phyloP scores from a whole-genome alignment of 35 echinoderm and acorn worm genomes.

The Amphiura filiformis region DNA sequence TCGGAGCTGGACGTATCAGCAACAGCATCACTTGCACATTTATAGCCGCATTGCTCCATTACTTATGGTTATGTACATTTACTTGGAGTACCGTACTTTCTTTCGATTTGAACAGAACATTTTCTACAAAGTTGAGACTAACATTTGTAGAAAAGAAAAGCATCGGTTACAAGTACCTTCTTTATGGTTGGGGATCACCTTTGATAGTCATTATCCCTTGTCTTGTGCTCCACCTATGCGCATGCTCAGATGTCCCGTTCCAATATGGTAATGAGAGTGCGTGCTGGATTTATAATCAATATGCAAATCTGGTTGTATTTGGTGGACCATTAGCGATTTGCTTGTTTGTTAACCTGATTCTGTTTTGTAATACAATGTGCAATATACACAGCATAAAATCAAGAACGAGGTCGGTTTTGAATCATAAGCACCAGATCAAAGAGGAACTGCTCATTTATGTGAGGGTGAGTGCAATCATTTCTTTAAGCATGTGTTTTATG shows the following conservation, averaged over 20 bases:
- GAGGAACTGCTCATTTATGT: conserved; percentile 21
- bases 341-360: background rate
- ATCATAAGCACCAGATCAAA: background rate
- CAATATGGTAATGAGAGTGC: conserved; percentile 5
- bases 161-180: background rate
- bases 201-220: background rate
- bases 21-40: conserved; percentile 1
- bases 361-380: background rate
- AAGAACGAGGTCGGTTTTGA: background rate
- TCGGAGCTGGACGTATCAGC: background rate
- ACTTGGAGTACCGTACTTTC: conserved; percentile 60
- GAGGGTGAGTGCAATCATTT: conserved; percentile 19
- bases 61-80: conserved; percentile 59
- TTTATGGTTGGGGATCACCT: background rate
- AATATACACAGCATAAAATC: background rate
- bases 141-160: background rate
- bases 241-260: background rate
- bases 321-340: conserved; percentile 1
- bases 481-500: no score
- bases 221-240: conserved; percentile 6
- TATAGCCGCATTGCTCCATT: conserved; percentile 37
- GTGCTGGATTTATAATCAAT: conserved; percentile 5
- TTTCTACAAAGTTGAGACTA: background rate
- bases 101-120: conserved; percentile 41
- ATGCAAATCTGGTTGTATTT: conserved; percentile 9